Evolutionary conservation across 1,140 invertebrate species (phyloP).

Genomic region (Drosophila lini): DNA sequence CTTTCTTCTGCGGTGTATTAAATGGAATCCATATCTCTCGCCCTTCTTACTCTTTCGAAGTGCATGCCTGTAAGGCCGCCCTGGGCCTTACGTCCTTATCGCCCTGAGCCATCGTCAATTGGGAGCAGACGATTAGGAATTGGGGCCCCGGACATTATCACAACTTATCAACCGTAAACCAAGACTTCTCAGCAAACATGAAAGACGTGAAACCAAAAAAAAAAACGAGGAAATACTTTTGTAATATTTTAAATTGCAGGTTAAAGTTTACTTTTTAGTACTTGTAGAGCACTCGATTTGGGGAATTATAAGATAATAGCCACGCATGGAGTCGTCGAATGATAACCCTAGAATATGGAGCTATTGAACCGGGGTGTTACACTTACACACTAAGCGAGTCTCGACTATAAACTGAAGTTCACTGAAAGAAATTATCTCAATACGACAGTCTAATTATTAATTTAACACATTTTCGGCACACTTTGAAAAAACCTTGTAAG

Average conservation of each 20-base stretch:
- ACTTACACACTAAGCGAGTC: slow-evolving; percentile 29
- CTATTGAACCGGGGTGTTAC: slow-evolving; percentile 35
- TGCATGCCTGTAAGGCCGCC: slow-evolving; percentile 16
- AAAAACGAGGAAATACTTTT: slow-evolving; percentile 1
- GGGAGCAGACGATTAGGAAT: slow-evolving; percentile 46
- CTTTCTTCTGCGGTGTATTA: background rate
- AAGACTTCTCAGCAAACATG: slow-evolving; percentile 1
- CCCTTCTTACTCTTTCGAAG: slow-evolving; percentile 10
- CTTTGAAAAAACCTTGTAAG: background rate
- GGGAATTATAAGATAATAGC: background rate
- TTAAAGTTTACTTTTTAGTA: slow-evolving; percentile 31
- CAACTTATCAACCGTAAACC: slow-evolving; percentile 23
- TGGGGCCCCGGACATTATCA: slow-evolving; percentile 22
- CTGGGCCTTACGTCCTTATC: slow-evolving; percentile 13
- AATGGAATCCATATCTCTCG: background rate
- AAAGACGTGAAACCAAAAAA: background rate
- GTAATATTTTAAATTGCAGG: background rate
- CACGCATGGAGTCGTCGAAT: slow-evolving; percentile 33
- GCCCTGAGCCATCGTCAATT: slow-evolving; percentile 33
- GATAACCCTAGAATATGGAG: slow-evolving; percentile 59
- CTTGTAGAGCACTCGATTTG: slow-evolving; percentile 3
- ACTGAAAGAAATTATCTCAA: slow-evolving; percentile 28
- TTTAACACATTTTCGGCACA: too few relatives aligned
- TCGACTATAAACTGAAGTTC: slow-evolving; percentile 22
- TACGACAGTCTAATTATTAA: background rate